Conservation (phyloP, 2,797 vertebrate genomes). For the Darevskia nairensis region DNA sequence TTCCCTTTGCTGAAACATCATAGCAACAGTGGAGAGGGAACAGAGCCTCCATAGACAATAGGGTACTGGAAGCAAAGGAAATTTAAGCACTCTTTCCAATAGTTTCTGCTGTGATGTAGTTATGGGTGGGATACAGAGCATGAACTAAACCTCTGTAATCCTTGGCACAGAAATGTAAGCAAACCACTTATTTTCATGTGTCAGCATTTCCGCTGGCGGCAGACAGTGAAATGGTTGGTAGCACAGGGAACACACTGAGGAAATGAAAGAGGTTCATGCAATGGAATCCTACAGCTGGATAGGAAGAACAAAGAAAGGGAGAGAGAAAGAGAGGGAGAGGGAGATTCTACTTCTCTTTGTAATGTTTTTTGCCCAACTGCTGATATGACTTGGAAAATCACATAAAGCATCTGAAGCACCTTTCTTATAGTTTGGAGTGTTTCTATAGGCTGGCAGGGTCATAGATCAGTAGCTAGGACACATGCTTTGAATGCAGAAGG, state of each 20-base stretch:
- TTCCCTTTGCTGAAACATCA: not conserved
- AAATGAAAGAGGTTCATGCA: not conserved
- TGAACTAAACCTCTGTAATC: constrained; percentile 4
- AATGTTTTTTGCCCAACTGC: not conserved
- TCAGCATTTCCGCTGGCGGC: constrained; percentile 10
- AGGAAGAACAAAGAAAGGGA: not conserved
- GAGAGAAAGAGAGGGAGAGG: not conserved
- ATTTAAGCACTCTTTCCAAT: not conserved
- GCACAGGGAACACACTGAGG: not conserved
- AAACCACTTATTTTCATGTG: not conserved
- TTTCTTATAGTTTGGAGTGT: not conserved
- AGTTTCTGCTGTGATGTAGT: not conserved
- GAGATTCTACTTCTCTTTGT: not conserved
- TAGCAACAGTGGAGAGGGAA: not conserved
- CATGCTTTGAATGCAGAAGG: not conserved
- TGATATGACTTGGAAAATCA: not conserved
- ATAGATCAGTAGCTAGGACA: not conserved
- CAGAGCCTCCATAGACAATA: not conserved
- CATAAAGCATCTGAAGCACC: not conserved
- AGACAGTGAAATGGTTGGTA: not conserved
- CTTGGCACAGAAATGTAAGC: constrained; percentile 1
- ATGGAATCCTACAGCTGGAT: not conserved
- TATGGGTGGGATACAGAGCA: not conserved
- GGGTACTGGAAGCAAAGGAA: not conserved
- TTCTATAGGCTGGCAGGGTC: not conserved